Evolutionary conservation across 2,797 vertebrate genomes (phyloP).

Genomic region (Acanthis flammea): DNA sequence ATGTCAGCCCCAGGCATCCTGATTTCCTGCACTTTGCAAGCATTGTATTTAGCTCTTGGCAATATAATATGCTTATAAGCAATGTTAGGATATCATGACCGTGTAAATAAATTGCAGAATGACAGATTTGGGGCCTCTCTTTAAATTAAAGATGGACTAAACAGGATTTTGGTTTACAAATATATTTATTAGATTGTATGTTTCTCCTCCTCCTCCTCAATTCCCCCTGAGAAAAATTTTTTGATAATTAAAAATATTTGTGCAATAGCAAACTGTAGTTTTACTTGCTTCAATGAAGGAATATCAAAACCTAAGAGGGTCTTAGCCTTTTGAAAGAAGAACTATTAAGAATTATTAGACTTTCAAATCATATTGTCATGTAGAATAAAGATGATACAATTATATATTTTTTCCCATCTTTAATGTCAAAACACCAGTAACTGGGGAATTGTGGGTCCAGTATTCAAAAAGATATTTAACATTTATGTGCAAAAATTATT

Average conservation of each 20-base stretch:
- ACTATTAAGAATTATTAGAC: not conserved
- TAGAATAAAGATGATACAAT: not conserved
- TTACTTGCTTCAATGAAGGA: not conserved
- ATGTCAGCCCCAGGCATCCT: conserved; percentile 12
- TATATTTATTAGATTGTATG: conserved; percentile 20
- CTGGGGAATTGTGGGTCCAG: not conserved
- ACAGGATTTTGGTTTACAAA: conserved; percentile 1
- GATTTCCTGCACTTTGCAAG: conserved; percentile 42
- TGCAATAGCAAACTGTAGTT: not conserved
- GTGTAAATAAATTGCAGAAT: conserved; percentile 54
- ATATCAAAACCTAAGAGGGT: not conserved
- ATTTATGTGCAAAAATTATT: not conserved
- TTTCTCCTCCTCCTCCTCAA: not conserved
- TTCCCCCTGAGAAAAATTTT: not conserved
- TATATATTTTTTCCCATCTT: not conserved
- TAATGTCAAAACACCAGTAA: conserved; percentile 7
- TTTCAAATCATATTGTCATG: conserved; percentile 10
- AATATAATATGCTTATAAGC: conserved; percentile 51
- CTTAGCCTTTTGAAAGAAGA: not conserved
- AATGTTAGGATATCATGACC: conserved; percentile 20
- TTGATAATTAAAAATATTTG: not conserved
- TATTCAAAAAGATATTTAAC: not conserved
- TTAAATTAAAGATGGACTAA: conserved; percentile 9
- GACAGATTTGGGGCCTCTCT: not conserved
- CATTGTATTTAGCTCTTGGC: conserved; percentile 24